A percentile compares a stretch with the other conserved stretches of the same genome.
phyloP scores from a whole-genome alignment of 2,113 vertebrate genomes.

The Macrotis lagotis region DNA sequence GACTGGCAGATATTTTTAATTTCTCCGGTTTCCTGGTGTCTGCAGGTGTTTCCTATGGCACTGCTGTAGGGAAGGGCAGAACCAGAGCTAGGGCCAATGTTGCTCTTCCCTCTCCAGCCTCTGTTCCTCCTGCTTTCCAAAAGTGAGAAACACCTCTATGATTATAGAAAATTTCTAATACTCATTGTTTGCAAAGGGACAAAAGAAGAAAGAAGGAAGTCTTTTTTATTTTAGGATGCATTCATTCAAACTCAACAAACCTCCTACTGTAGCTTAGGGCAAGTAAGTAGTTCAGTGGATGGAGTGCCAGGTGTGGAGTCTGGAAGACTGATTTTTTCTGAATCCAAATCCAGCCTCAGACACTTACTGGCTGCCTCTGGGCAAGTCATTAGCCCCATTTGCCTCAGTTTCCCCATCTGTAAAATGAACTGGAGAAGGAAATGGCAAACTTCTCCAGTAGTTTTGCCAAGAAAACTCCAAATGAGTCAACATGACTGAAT shows the following conservation, averaged over 20 bases:
- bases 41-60: constrained; percentile 71
- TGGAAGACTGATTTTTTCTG: not conserved
- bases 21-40: constrained; percentile 53
- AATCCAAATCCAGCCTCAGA: not conserved
- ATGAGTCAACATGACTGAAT: not conserved
- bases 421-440: not conserved
- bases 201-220: not conserved
- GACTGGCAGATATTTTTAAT: constrained; percentile 67
- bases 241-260: not conserved
- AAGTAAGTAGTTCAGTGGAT: not conserved
- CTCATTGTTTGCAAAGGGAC: not conserved
- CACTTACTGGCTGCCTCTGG: not conserved
- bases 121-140: accelerated
- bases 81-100: not conserved
- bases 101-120: too few species aligned
- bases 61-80: constrained; percentile 17
- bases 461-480: not conserved
- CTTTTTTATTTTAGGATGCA: not conserved
- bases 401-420: not conserved
- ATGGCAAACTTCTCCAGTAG: not conserved
- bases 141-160: accelerated
- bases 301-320: not conserved
- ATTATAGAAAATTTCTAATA: not conserved
- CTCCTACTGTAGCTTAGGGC: not conserved
- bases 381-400: not conserved